A percentile compares a stretch with the other conserved stretches of the same genome.
Conservation (phyloP, 2,797 vertebrate species). For the Hemitrygon akajei region DNA sequence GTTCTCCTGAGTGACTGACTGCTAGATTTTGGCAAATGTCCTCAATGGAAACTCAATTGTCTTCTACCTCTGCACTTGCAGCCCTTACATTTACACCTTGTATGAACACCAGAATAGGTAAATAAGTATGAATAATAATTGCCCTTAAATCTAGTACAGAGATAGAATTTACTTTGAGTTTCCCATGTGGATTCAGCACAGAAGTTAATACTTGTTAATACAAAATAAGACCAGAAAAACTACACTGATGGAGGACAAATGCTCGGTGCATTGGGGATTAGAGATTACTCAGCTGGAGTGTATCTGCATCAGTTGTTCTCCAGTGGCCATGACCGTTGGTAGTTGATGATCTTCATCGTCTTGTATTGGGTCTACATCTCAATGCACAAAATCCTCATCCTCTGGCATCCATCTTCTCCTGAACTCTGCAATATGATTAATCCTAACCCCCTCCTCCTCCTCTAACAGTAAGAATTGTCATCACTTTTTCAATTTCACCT, state of each 20-base stretch:
- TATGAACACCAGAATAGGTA: background rate
- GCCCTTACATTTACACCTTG: background rate
- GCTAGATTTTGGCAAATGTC: background rate
- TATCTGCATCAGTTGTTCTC: background rate
- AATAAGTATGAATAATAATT: background rate
- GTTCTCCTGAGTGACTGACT: too few species aligned
- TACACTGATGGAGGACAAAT: background rate
- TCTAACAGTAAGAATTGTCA: too few species aligned
- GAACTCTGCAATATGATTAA: background rate
- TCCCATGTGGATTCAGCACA: background rate
- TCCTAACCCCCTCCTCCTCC: background rate
- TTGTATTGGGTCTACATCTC: background rate
- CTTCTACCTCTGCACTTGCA: background rate
- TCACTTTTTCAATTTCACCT: background rate
- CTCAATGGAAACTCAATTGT: background rate
- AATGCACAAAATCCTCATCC: background rate
- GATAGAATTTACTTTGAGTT: background rate
- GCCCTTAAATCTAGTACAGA: background rate
- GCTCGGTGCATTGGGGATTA: background rate
- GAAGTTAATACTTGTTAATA: background rate
- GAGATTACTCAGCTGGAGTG: background rate
- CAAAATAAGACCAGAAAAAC: background rate
- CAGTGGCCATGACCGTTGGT: background rate
- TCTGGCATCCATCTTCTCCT: background rate
- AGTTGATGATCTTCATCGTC: background rate